Evolutionary conservation across 2,797 vertebrate genomes (phyloP), one percentile per base, ranked within the genome.

Genomic region (Sebastes nivosus): DNA sequence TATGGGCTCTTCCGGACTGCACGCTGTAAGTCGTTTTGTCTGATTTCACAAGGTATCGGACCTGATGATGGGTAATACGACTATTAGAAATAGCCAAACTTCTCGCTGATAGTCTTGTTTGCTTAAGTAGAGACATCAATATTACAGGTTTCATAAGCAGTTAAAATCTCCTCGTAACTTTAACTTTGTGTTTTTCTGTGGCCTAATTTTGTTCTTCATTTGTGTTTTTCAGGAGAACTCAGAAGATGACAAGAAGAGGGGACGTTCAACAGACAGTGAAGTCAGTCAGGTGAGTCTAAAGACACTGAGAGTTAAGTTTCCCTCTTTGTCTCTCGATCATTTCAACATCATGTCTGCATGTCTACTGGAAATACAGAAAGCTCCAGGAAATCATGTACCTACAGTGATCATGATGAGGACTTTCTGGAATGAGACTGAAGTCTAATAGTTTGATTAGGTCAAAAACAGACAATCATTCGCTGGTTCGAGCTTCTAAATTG

Each of bases 241-340:
- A 0, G 97, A 98, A 85, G 97, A 98, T 6, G 97, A 97, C 78
- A 97, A 97, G 93, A 97, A 97, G 91, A 91, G 97, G 64, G 96
- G 97, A 22, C 95, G 95, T 29, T 98, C 97, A 0, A 97, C 96
- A 0, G 97, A 97, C 86, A 97, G 97, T 60, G 97, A 98, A 91
- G 93, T 97, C 67, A 94, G 97, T 88, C 97, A 97, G 96, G 97
- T 98, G 83, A 85, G 90, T 87, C 6, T 0, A 1, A 34, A 54
- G 24, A 38, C 36, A 1, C 34, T 0, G 3, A 42, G 4, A 6
- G 11, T 9, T 46, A 11, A 50, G 24, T 16, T 13, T 27, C 24
- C 22, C 16, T 52, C 24, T 22, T 34, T 10, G 9, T 60, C 55
- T 24, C 52, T 16, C 20, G 65, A 50, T 29, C 34, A 13, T 27